Conservation (phyloP, 2,113 vertebrate species). For the Saccopteryx bilineata region DNA sequence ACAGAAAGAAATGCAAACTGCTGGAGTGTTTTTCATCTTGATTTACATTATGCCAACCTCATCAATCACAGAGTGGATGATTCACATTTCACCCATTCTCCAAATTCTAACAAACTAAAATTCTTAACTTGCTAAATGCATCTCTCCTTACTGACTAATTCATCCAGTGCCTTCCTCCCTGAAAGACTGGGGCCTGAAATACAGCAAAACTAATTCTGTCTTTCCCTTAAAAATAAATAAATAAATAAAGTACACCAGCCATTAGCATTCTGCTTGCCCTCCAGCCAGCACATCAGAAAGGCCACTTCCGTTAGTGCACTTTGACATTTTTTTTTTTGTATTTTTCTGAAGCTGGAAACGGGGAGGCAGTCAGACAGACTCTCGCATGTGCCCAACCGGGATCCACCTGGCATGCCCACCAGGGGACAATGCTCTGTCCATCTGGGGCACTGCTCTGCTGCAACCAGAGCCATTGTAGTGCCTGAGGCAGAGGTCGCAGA, state of each 20-base stretch:
- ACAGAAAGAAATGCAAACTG: background rate
- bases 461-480: too few relatives aligned
- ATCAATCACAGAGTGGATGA: background rate
- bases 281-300: background rate
- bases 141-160: background rate
- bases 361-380: too few relatives aligned
- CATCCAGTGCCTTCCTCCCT: background rate
- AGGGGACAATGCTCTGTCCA: too few relatives aligned
- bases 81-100: background rate
- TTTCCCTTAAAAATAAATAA: background rate
- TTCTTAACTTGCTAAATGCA: background rate
- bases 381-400: too few relatives aligned
- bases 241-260: background rate
- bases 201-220: background rate
- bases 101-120: slow-evolving; percentile 30
- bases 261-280: background rate
- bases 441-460: too few relatives aligned
- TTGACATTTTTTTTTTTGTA: background rate
- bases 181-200: background rate
- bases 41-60: background rate
- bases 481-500: too few relatives aligned
- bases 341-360: too few relatives aligned
- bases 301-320: background rate
- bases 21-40: background rate
- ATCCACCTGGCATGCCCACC: too few relatives aligned